phyloP scores from a whole-genome alignment of 2,797 vertebrate genomes.

The Amblyopsis hoosieri region DNA sequence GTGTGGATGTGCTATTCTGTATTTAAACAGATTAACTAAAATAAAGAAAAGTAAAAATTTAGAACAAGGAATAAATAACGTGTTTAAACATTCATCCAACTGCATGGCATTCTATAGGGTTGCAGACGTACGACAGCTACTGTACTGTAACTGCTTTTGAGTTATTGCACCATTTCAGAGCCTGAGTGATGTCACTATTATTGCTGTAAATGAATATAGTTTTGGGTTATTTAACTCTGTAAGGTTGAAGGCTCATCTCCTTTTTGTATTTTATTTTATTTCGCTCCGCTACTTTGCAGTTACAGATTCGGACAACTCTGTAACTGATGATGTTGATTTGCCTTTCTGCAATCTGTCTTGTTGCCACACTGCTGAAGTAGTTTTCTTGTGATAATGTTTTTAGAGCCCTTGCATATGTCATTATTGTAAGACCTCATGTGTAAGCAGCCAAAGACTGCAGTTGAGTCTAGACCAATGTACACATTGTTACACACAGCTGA shows the following conservation, averaged over 20 bases:
- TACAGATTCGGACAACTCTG: constrained; percentile 37
- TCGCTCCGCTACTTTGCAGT: constrained; percentile 46
- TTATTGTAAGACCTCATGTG: constrained; percentile 37
- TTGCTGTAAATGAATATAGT: constrained; percentile 73
- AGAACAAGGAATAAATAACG: constrained; percentile 67
- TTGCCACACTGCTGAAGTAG: constrained; percentile 27
- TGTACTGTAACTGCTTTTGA: constrained; percentile 74
- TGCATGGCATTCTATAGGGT: constrained; percentile 91
- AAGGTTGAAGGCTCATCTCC: constrained; percentile 52
- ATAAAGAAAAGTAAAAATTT: constrained; percentile 47
- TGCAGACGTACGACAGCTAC: constrained; percentile 81
- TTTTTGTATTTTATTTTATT: constrained; percentile 35
- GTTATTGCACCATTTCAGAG: constrained; percentile 84
- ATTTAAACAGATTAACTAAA: constrained; percentile 72
- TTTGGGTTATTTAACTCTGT: constrained; percentile 66
- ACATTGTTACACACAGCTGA: constrained; percentile 28
- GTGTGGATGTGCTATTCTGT: constrained; percentile 86
- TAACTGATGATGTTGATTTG: constrained; percentile 36
- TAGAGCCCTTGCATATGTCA: constrained; percentile 37
- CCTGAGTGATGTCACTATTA: constrained; percentile 81
- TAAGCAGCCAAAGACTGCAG: constrained; percentile 54
- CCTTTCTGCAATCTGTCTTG: constrained; percentile 31
- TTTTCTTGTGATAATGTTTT: constrained; percentile 30
- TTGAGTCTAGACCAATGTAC: constrained; percentile 32
- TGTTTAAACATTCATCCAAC: constrained; percentile 79